These are phyloP conservation scores for Ophion slaviceki DNA, from an alignment of 2,888 invertebrate species.

Conservation along the genomic window DNA sequence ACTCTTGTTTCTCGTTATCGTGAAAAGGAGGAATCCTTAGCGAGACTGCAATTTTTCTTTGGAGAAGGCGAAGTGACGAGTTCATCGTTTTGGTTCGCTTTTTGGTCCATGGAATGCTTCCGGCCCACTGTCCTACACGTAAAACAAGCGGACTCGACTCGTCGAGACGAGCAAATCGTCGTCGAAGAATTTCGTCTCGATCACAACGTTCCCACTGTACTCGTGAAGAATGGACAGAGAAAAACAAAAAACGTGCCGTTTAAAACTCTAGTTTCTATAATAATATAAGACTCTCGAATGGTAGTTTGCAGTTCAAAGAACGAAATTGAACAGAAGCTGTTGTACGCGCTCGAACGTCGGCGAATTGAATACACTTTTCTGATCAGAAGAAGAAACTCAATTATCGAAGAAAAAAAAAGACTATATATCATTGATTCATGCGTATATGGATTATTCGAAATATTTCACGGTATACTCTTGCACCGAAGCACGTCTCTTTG, in stretches of 20 bases:
- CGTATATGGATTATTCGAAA: too few relatives aligned
- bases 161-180: slow-evolving; percentile 97
- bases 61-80: background rate
- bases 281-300: background rate
- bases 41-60: background rate
- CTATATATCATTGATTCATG: too few relatives aligned
- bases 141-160: slow-evolving; percentile 97
- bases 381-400: too few relatives aligned
- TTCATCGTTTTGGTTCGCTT: slow-evolving; percentile 27
- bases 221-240: slow-evolving; percentile 39
- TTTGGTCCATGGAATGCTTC: slow-evolving; percentile 57
- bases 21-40: background rate
- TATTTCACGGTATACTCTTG: too few relatives aligned
- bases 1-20: background rate
- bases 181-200: slow-evolving; percentile 98
- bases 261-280: background rate
- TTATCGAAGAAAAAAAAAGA: too few relatives aligned
- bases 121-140: slow-evolving; percentile 87
- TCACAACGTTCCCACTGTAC: slow-evolving; percentile 96
- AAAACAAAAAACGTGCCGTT: background rate
- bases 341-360: background rate
- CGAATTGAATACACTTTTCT: too few relatives aligned
- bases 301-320: background rate
- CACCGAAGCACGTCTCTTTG: too few relatives aligned
- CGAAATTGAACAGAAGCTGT: background rate